phyloP scores from a whole-genome alignment of 2,888 invertebrate genomes.

The Cheilosia pagana region DNA sequence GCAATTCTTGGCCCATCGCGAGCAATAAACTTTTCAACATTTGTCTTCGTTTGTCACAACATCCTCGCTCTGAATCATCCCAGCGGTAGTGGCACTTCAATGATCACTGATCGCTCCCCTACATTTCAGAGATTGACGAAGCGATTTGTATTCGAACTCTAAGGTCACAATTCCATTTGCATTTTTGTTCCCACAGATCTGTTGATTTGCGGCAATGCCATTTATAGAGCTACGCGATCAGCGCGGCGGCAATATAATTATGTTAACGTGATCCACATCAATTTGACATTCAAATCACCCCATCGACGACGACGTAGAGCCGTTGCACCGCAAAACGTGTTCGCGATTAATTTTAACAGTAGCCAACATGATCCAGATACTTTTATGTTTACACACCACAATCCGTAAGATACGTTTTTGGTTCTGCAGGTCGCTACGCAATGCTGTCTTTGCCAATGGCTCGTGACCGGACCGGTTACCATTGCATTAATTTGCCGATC shows the following conservation, averaged over 20 bases:
- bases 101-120: not conserved
- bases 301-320: not conserved
- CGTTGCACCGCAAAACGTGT: constrained; percentile 14
- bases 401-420: constrained; percentile 39
- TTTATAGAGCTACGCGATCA: not conserved
- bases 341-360: constrained; percentile 23
- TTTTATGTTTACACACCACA: not conserved
- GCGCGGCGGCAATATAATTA: constrained; percentile 12
- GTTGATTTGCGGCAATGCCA: not conserved
- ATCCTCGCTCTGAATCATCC: not conserved
- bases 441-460: constrained; percentile 13
- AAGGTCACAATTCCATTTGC: constrained; percentile 11
- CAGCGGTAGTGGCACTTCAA: not conserved
- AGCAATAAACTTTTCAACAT: not conserved
- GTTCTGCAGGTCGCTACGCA: constrained; percentile 21
- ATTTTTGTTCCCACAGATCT: constrained; percentile 24
- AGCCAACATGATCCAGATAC: constrained; percentile 44
- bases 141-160: not conserved
- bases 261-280: constrained; percentile 25
- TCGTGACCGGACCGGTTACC: constrained; percentile 23
- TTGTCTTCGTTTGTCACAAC: not conserved
- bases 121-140: not conserved
- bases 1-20: not conserved
- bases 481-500: constrained; percentile 5
- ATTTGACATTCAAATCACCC: constrained; percentile 38